Percentiles rank a stretch among this genome's conserved stretches.
Conservation (phyloP, 2,113 vertebrate species). For the Mionectes macconnelli region DNA sequence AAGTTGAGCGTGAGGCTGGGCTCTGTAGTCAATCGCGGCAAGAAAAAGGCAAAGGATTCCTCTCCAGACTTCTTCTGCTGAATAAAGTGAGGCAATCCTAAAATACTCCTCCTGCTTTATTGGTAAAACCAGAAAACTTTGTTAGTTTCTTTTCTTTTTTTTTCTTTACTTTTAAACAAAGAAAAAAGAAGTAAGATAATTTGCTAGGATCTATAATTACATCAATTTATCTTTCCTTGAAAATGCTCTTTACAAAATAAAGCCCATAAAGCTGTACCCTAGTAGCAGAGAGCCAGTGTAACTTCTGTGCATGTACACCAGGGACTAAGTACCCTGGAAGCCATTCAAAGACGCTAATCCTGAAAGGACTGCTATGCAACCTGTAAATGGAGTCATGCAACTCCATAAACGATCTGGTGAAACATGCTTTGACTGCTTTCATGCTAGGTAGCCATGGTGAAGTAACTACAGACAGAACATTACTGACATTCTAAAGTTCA, state of each 20-base stretch:
- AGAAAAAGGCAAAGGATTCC: constrained; percentile 62
- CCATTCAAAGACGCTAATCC: neutral
- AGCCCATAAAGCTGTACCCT: neutral
- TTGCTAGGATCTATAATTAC: neutral
- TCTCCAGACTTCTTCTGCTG: constrained; percentile 62
- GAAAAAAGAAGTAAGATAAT: neutral
- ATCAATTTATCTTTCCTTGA: neutral
- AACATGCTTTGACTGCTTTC: neutral
- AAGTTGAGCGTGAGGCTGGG: constrained; percentile 81
- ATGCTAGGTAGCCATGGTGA: neutral
- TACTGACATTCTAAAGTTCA: neutral
- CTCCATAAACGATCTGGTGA: neutral
- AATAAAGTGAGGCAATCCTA: constrained; percentile 50
- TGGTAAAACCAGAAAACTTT: constrained; percentile 8
- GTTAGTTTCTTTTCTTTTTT: neutral
- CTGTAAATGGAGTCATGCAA: neutral
- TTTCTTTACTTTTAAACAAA: neutral
- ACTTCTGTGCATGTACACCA: neutral
- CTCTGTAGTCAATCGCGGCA: constrained; percentile 83
- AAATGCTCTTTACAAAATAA: neutral
- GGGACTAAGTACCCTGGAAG: neutral
- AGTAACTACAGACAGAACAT: neutral
- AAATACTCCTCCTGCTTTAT: constrained; percentile 62
- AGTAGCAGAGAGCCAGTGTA: neutral
- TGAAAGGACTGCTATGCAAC: neutral